Percentiles rank a stretch among this genome's conserved stretches.
Conservation (phyloP, 92 coral and sea anemone genomes). For the Blastomussa wellsi region DNA sequence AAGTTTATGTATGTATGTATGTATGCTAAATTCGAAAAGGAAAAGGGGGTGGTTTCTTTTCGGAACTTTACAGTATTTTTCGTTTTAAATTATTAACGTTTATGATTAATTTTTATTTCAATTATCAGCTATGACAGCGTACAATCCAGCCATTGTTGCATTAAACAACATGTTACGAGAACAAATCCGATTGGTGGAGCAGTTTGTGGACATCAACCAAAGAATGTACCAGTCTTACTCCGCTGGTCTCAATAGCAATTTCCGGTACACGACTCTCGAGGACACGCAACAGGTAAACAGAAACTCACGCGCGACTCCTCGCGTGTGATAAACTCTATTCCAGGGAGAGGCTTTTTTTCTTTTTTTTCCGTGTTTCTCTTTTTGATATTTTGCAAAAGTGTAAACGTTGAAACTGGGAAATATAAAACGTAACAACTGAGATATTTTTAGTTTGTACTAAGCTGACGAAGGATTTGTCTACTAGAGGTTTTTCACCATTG, state of each 20-base stretch:
- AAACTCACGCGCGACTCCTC: not conserved
- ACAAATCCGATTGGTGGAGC: conserved; percentile 89
- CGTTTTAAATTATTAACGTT: not conserved
- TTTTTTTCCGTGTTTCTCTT: too few relatives aligned
- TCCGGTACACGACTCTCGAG: conserved; percentile 91
- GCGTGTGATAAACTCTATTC: not conserved
- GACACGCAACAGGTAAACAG: conserved; percentile 87
- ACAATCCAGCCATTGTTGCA: conserved; percentile 93
- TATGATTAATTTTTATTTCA: not conserved
- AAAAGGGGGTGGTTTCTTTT: too few relatives aligned
- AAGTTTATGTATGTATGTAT: too few relatives aligned
- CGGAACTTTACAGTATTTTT: too few relatives aligned
- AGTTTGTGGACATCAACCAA: conserved; percentile 88
- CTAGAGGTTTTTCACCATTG: too few relatives aligned
- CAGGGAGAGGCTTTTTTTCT: too few relatives aligned
- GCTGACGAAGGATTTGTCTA: too few relatives aligned
- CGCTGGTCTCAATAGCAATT: conserved; percentile 60
- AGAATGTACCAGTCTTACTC: conserved; percentile 96
- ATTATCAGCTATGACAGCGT: conserved; percentile 84
- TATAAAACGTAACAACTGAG: too few relatives aligned
- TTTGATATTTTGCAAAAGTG: too few relatives aligned
- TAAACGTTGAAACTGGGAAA: too few relatives aligned
- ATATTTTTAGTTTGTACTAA: too few relatives aligned
- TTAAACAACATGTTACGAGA: conserved; percentile 92
- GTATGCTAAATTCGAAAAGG: too few relatives aligned